Evolutionary conservation across 2,113 vertebrate species (phyloP), one percentile per base, ranked within the genome.

Genomic region (Neofelis nebulosa): DNA sequence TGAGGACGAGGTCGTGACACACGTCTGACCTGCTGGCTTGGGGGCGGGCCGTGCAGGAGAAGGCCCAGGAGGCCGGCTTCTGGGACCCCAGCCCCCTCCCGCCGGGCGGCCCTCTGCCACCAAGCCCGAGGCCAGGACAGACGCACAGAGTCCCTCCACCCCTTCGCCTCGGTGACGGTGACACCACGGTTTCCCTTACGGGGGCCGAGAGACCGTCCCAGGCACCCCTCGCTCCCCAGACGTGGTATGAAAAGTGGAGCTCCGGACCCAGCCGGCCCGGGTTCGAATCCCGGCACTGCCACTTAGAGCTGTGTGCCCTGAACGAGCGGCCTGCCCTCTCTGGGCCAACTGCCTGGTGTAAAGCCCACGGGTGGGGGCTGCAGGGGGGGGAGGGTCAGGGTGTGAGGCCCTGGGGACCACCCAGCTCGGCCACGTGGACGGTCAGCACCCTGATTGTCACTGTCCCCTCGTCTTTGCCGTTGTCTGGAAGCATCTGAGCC

Each of bases 1-100:
- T 97, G 96, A 98, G 98, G 98, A 97, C 98, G 96, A 94, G 93
- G 96, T 96, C 95, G 82, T 93, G 98, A 95, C 97, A 98, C 36
- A 88, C 97, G 95, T 93, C 98, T 87, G 73, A 52, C 63, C 57
- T 63, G 88, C 69, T 55, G 36, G 48, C 7, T 76, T 2, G 3
- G 31, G 6, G 57, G 7, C 50, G 21, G 80, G 14, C 33, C 14
- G 1, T 18, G 76, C 33, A 48, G 81, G 31, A 52, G n/a, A 33
- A 45, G 21, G 25, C 7, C 18, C 41, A 55, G 12, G 7, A n/a
- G 38, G 57, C 31, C 8, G 1, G 48, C 27, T 55, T 48, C 52
- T 1, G 7, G 79, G 27, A 50, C 41, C 50, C 74, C 31, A 36
- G 29, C 0, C 10, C 52, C 13, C 31, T 45, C 16, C 36, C 66